Evolutionary conservation across 2,113 vertebrate species (phyloP), one percentile per base, ranked within the genome.

Genomic region (Glaucidium brasilianum): DNA sequence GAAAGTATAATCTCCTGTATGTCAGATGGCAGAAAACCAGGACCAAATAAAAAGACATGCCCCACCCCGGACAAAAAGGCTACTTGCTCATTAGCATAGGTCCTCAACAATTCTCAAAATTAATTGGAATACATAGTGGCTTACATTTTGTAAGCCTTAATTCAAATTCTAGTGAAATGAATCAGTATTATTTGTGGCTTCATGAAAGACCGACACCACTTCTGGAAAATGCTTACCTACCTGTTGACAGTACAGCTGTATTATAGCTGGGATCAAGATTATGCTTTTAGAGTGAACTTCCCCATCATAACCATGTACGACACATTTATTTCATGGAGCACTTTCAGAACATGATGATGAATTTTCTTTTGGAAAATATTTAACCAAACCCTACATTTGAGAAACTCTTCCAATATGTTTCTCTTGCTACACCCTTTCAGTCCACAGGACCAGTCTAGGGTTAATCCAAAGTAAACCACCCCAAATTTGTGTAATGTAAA

Each of bases 321-420:
- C 9, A 60, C 5, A 4, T n/a, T 34, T 14, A 25, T 59, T 73
- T 88, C 9, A 68, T 15, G n/a, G 23, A 81, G 10, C 10, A 19
- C 15, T 68, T 88, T 68, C 13, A 55, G 41, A 58, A 2, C 11
- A 19, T 12, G 8, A 21, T 4, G 21, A 47, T 22, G 27, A 32
- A 5, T 15, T 63, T 67, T 63, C 32, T 76, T 58, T 58, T 53
- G 9, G 35, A 55, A 67, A 80, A 39, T 43, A 7, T 15, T 62
- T 71, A 66, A 80, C 11, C 17, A 67, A 90, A 58, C 9, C 2
- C 14, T 62, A 1, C 25, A 7, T 20, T 16, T 11, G 6, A 4
- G 10, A 32, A 4, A 1, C 2, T 34, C 5, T 74, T 6, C 9
- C 43, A 21, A 47, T 39, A 39, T 5, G 0, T 13, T 52, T 45